A percentile compares a stretch with the other conserved stretches of the same genome.
Evolutionary conservation across 2,797 vertebrate genomes (phyloP).

Genomic region (Rhynchotus rufescens): DNA sequence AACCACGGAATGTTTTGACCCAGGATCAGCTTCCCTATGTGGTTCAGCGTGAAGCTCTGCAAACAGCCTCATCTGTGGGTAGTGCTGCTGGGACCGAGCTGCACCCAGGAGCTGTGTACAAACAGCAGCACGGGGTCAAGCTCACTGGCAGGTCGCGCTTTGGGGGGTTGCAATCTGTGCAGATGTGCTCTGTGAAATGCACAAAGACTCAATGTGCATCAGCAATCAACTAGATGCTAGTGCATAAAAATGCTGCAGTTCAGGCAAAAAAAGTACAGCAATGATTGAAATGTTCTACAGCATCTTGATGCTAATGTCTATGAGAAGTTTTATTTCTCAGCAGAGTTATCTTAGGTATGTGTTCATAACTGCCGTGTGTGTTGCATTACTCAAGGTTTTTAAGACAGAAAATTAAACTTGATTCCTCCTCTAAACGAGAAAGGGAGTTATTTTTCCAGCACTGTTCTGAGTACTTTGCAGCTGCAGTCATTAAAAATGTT

Average conservation of each 20-base stretch:
- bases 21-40: constrained; percentile 22
- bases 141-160: neutral
- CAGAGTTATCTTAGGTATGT: neutral
- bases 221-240: constrained; percentile 48
- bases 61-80: constrained; percentile 34
- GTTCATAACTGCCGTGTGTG: neutral
- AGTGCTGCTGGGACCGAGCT: neutral
- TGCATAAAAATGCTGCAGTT: neutral
- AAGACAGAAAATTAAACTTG: neutral
- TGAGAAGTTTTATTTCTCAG: neutral
- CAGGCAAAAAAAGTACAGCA: neutral
- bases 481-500: neutral
- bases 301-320: neutral
- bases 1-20: constrained; percentile 48
- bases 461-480: neutral
- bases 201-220: neutral
- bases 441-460: neutral
- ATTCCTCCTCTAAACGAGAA: neutral
- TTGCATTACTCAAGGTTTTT: neutral
- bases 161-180: neutral
- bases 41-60: neutral
- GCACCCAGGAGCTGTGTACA: neutral
- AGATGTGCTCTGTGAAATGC: neutral
- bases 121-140: neutral
- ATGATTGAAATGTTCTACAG: neutral